Evolutionary conservation across 2,888 invertebrate genomes (phyloP), one percentile per base, ranked within the genome.

Genomic region (Branchipolynoe longqiensis): DNA sequence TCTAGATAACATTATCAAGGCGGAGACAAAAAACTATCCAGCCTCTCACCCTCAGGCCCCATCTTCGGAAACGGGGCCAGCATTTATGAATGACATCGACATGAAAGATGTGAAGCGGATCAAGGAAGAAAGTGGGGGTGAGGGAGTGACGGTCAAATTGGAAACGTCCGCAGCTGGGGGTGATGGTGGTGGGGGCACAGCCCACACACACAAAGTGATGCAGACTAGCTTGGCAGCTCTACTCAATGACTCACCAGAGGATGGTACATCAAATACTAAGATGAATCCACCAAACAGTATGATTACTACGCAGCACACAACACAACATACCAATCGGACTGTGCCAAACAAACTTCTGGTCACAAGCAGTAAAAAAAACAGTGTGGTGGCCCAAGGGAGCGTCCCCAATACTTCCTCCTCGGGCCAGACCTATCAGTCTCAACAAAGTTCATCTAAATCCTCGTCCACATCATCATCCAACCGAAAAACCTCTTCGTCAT

Each of bases 1-100:
- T 18, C 59, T 88, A 36, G 88, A 89, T 81, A 87, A 73, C 38
- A 87, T 88, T 40, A 88, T 88, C 28, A 89, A 89, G 83, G 86
- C 86, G 81, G 88, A 87, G 54, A 83, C 86, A 41, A 87, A 85
- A 59, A 62, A 78, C 83, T 58, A 78, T 48, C 78, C 78, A 78
- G 78, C 48, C 78, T 78, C 78, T 78, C 78, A 78, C 78, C 78
- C 78, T 28, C 78, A 78, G 78, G 54, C 12, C 41, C 48, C 25
- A 28, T 25, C 6, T 28, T 54, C 22, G 54, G 78, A 78, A 78
- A 78, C 78, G 78, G 78, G 78, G 28, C 41, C 78, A 12, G 54
- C 54, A 54, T 78, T 4, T 78, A 78, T 28, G 78, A 78, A 78
- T 78, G 78, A 78, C 48, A 54, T 78, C 48, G 78, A 78, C 6